Conservation (phyloP, 2,888 invertebrate genomes). For the Elegia similella region DNA sequence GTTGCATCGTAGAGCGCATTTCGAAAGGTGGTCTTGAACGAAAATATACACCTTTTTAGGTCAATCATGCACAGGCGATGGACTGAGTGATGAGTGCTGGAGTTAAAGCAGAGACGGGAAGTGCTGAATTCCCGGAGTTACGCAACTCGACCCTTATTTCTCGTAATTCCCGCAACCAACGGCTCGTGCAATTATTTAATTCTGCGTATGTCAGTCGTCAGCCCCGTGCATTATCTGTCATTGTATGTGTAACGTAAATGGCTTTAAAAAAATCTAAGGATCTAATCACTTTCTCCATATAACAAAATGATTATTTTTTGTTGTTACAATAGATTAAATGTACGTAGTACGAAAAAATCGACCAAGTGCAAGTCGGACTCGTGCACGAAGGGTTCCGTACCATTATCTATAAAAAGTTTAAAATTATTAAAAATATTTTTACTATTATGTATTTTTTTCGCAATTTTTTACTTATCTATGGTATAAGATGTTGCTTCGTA, state of each 20-base stretch:
- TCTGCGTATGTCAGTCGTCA: conserved; percentile 41
- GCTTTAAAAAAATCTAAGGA: no score
- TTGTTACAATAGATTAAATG: no score
- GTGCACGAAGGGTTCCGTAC: no score
- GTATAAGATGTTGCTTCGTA: no score
- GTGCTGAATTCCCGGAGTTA: conserved; percentile 33
- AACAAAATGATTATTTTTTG: no score
- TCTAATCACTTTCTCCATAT: no score
- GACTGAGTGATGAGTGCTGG: neutral
- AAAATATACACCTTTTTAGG: conserved; percentile 4
- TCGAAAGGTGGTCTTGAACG: neutral
- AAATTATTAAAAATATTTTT: no score
- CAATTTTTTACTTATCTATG: no score
- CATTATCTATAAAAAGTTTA: no score
- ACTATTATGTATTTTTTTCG: no score
- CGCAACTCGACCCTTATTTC: conserved; percentile 35
- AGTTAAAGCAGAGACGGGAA: conserved; percentile 25
- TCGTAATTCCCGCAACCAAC: conserved; percentile 44
- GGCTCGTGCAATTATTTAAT: conserved; percentile 49
- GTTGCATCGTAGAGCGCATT: neutral
- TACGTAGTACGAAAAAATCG: no score
- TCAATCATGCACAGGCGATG: neutral
- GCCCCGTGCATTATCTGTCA: conserved; percentile 19
- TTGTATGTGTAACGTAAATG: neutral
- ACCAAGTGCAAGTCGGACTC: no score